Percentiles rank a stretch among this genome's conserved stretches.
Evolutionary conservation across 2,797 vertebrate genomes (phyloP).

Genomic region (Vipera latastei): DNA sequence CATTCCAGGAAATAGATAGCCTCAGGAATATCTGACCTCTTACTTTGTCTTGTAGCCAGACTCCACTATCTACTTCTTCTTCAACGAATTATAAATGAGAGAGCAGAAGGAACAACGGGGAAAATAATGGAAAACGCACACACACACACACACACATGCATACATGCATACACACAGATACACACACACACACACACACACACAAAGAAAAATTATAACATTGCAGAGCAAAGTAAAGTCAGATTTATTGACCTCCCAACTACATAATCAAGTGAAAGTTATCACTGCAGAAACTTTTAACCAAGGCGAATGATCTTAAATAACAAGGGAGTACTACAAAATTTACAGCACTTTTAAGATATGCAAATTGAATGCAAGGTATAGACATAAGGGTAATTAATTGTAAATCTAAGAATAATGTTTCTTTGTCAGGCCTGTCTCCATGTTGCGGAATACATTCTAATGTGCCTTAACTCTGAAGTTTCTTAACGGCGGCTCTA

Average conservation of each 20-base stretch:
- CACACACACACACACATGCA: constrained; percentile 1
- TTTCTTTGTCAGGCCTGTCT: constrained; percentile 95
- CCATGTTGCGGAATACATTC: constrained; percentile 90
- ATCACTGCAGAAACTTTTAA: constrained; percentile 74
- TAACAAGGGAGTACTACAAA: constrained; percentile 83
- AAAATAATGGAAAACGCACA: constrained; percentile 83
- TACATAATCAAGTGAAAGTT: constrained; percentile 73
- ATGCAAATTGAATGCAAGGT: constrained; percentile 96
- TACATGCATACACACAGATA: constrained; percentile 37
- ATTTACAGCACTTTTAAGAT: constrained; percentile 92
- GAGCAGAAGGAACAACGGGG: constrained; percentile 82
- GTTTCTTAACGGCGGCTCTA: constrained; percentile 88
- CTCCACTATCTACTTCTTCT: constrained; percentile 86
- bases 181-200: constrained; percentile 54
- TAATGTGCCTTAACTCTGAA: constrained; percentile 89
- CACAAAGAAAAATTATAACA: constrained; percentile 76
- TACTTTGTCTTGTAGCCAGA: constrained; percentile 84
- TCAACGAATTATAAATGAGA: constrained; percentile 90
- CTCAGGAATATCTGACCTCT: constrained; percentile 88
- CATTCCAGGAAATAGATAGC: constrained; percentile 87
- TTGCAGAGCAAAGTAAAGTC: constrained; percentile 63
- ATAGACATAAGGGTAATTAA: constrained; percentile 96
- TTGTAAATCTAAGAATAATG: constrained; percentile 93
- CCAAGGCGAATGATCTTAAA: constrained; percentile 72
- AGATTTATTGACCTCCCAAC: constrained; percentile 77